Evolutionary conservation across 53 echinoderm and acorn worm species (phyloP), one percentile per base, ranked within the genome.

Genomic region (Henricia sp.): DNA sequence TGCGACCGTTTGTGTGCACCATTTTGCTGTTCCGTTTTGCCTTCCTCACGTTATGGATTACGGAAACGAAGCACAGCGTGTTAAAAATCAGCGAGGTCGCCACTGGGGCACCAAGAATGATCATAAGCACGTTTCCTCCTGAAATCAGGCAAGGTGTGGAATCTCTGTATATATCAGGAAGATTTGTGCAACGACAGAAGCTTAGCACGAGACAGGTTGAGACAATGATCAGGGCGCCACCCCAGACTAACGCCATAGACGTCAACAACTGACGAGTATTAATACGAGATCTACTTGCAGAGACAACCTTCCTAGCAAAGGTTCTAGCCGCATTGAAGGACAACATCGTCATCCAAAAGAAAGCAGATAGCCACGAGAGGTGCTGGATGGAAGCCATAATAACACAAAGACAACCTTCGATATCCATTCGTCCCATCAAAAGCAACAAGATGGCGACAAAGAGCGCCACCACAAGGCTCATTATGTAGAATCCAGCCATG

Each of bases 381-480:
- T 88, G 83, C 20, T 65, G 19, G 6, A 50, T 30, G 34, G 71
- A 60, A 8, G 83, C 74, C 13, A 73, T 27, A 11, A 46, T 48
- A 34, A 83, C 63, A 28, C 89, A 89, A 5, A 83, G 6, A 33
- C n/a, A n/a, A n/a, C 44, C 44, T 44, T 6, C 13, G 13, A 44
- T 6, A 6, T 44, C 13, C 44, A 44, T 9, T 9, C 44, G 44
- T 44, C 44, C 44, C 44, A 13, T 13, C 44, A 44, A 44, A 44
- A 48, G 23, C 6, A 70, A 30, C 14, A 44, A 11, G 2, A 50
- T n/a, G 6, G 90, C 90, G 23, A 86, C 43, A 58, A 93, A 89
- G 19, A 93, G 67, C 19, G 90, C 84, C 17, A 77, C 64, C 21
- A 89, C 63, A 4, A 93, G 77, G 35, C 90, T 93, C 89, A 93